Evolutionary conservation across 2,113 vertebrate genomes (phyloP), one percentile per base, ranked within the genome.

Genomic region (Urocolius indicus): DNA sequence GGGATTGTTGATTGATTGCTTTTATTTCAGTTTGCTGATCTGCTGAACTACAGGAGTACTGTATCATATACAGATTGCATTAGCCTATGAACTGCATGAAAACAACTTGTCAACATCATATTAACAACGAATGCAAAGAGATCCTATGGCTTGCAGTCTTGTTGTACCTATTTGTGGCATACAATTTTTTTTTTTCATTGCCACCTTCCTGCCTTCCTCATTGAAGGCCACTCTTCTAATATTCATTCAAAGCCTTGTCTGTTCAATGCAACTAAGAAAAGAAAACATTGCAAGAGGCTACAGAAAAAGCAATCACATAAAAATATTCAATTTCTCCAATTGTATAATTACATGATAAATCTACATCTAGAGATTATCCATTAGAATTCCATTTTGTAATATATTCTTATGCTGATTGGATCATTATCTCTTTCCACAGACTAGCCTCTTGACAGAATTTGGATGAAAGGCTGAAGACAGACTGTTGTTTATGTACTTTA

Each of bases 351-450:
- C 27, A 72, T 71, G 48, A 90, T 62, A 95, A 92, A 84, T 71
- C 79, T 72, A 16, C 68, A 73, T 85, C 73, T 68, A 79, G 51
- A 79, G 36, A 43, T 87, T 72, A 88, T 75, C 49, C 82, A 62
- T 88, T 96, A 87, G 68, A 90, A 92, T 77, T 82, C 69, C 36
- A 92, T 81, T 93, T 82, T 79, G 54, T 85, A 81, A 61, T 48
- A 36, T 57, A 46, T 91, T 94, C 17, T 87, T 95, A 36, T 38
- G 29, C 73, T 94, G 83, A 73, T 66, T 90, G 72, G 87, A 55
- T 95, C 79, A 84, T 95, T 95, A 95, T 30, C 87, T 84, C 23
- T 88, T 95, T 88, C 72, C 45, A 67, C 51, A 83, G 62, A 61
- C 68, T 78, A 75, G 34, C 58, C 85, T 80, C 65, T 89, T 90